Conservation (phyloP, 1,140 invertebrate genomes). For the Cataglyphis hispanica region DNA sequence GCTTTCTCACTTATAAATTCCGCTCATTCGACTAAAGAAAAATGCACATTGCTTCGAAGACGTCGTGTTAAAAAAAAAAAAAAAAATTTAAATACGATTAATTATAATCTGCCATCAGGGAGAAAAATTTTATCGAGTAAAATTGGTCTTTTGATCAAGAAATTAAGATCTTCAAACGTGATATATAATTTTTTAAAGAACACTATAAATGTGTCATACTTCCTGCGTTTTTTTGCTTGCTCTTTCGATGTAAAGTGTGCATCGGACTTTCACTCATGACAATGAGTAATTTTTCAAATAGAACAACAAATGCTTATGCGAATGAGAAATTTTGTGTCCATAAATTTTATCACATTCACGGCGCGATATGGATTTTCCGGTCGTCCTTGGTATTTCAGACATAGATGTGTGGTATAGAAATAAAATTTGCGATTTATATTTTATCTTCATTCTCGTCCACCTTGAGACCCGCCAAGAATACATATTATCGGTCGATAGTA, state of each 20-base stretch:
- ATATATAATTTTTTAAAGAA: not conserved
- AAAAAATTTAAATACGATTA: not conserved
- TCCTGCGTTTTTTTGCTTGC: not conserved
- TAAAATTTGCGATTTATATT: conserved; percentile 36
- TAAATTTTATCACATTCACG: conserved; percentile 6
- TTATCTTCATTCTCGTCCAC: conserved; percentile 48
- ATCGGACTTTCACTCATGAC: not conserved
- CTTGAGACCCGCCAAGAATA: conserved; percentile 21
- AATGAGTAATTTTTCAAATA: not conserved
- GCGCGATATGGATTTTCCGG: conserved; percentile 11
- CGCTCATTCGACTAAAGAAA: not conserved
- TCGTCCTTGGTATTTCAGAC: conserved; percentile 47
- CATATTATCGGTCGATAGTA: conserved; percentile 17
- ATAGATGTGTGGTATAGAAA: conserved; percentile 6
- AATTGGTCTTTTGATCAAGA: not conserved
- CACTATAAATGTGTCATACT: not conserved
- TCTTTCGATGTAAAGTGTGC: not conserved
- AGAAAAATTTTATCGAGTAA: not conserved
- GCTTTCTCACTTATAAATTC: not conserved
- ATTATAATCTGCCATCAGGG: not conserved
- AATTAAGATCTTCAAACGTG: not conserved
- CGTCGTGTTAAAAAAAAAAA: not conserved
- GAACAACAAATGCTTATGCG: not conserved
- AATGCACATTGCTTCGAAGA: not conserved
- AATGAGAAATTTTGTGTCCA: not conserved